phyloP scores from a whole-genome alignment of 1,140 invertebrate genomes.

The Tenebrio molitor region DNA sequence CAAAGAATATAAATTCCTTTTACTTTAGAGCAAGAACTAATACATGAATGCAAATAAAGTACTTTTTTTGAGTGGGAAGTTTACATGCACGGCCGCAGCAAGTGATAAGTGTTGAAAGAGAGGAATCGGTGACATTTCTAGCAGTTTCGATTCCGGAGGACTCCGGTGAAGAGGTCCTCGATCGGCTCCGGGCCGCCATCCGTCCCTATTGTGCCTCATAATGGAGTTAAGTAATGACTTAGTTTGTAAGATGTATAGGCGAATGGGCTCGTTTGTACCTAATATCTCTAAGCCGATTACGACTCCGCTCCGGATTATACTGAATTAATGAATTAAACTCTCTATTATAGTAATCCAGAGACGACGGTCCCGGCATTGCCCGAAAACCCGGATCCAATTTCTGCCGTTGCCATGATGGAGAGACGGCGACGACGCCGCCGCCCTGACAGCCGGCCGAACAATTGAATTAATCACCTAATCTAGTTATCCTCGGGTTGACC shows the following conservation, averaged over 20 bases:
- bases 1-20: too few species aligned
- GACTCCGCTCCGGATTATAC: conserved; percentile 39
- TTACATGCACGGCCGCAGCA: too few species aligned
- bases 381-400: conserved; percentile 32
- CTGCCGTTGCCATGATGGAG: conserved; percentile 9
- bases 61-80: too few species aligned
- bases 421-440: conserved; percentile 25
- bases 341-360: conserved; percentile 47
- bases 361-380: conserved; percentile 30
- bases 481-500: conserved; percentile 32
- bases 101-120: too few species aligned
- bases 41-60: too few species aligned
- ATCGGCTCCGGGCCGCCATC: conserved; percentile 16
- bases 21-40: too few species aligned
- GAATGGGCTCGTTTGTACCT: conserved; percentile 43
- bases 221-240: conserved; percentile 40
- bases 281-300: conserved; percentile 46
- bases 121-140: too few species aligned
- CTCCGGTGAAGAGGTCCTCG: conserved; percentile 3
- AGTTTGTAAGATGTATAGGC: conserved; percentile 40
- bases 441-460: conserved; percentile 27
- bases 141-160: too few species aligned
- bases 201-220: conserved; percentile 28
- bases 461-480: conserved; percentile 39
- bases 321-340: conserved; percentile 47